Evolutionary conservation across 2,888 invertebrate genomes (phyloP).

Genomic region (Pandemis corylana): DNA sequence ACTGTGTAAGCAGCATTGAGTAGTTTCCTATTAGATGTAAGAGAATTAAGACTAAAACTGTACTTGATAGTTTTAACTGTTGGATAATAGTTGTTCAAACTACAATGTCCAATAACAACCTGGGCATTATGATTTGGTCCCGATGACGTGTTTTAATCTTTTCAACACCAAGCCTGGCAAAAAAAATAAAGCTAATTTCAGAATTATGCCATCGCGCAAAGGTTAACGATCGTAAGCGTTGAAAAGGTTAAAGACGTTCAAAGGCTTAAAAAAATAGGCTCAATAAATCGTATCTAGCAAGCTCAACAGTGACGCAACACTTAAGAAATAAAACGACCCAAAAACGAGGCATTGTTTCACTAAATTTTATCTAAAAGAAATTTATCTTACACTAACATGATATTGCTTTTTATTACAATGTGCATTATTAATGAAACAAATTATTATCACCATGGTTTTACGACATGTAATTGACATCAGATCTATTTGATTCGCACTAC

Average conservation of each 20-base stretch:
- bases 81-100: neutral
- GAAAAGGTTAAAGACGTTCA: neutral
- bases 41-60: neutral
- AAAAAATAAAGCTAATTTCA: too few species aligned
- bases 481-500: constrained; percentile 30
- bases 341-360: neutral
- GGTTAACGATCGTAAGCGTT: neutral
- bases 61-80: neutral
- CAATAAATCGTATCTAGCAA: neutral
- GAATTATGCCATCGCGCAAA: too few species aligned
- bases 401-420: constrained; percentile 28
- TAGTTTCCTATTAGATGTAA: constrained; percentile 1
- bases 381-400: constrained; percentile 6
- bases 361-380: neutral
- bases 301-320: neutral
- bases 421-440: constrained; percentile 17
- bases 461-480: constrained; percentile 37
- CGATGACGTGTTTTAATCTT: too few species aligned
- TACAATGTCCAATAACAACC: neutral
- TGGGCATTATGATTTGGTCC: too few species aligned
- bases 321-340: neutral
- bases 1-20: too few species aligned
- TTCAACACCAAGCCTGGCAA: too few species aligned
- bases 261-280: neutral
- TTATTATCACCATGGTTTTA: constrained; percentile 20